Percentiles rank a stretch among this genome's conserved stretches.
Conservation (phyloP, 2,113 vertebrate species). For the Emydura subglobosa region DNA sequence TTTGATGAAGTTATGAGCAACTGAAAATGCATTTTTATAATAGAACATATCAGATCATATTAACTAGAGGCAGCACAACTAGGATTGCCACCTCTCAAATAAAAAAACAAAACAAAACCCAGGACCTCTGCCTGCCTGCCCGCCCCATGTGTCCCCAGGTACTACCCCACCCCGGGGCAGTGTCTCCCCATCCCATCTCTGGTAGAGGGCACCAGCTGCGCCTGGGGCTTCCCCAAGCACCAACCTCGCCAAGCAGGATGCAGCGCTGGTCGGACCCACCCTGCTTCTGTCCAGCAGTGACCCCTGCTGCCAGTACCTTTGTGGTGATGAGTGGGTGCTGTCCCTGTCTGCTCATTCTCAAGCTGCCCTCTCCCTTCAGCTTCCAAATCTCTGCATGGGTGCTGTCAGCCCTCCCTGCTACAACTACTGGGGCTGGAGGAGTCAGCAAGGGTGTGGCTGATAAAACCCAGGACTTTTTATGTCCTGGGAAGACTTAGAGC, state of each 20-base stretch:
- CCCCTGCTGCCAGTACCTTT: not conserved
- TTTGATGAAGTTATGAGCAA: not conserved
- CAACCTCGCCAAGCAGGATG: not conserved
- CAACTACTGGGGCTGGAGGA: not conserved
- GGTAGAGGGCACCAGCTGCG: not conserved
- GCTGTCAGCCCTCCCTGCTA: not conserved
- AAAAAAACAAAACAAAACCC: not conserved
- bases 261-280: too few relatives aligned
- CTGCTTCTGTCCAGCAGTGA: not conserved
- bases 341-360: not conserved
- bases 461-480: not conserved
- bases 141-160: too few relatives aligned
- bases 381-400: not conserved
- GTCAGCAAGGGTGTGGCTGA: not conserved
- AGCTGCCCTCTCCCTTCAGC: not conserved
- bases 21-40: not conserved
- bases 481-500: not conserved
- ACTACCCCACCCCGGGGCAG: not conserved
- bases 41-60: not conserved
- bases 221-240: not conserved
- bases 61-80: not conserved
- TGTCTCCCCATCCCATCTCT: not conserved
- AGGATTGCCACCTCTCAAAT: not conserved
- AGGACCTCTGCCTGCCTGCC: not conserved
- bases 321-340: not conserved